A percentile compares a stretch with the other conserved stretches of the same genome.
Evolutionary conservation across 2,797 vertebrate species (phyloP).

Genomic region (Acipenser transmontanus): DNA sequence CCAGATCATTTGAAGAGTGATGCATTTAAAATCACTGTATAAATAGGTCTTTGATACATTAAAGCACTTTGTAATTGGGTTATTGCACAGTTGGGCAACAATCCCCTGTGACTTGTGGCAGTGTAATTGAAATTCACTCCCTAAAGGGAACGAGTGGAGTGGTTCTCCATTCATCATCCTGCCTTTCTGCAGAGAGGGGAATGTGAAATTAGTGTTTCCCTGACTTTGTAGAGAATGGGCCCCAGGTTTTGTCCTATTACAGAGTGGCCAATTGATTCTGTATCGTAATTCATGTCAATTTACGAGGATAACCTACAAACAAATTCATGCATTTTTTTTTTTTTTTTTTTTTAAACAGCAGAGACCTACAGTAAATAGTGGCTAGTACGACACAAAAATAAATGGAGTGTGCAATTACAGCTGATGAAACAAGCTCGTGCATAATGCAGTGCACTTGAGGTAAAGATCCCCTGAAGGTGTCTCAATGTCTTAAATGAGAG

Average conservation of each 20-base stretch:
- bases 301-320: no score
- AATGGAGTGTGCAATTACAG: no score
- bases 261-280: no score
- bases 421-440: no score
- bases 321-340: no score
- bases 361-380: no score
- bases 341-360: no score
- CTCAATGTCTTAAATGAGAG: no score
- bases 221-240: neutral
- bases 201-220: neutral
- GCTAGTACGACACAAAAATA: no score
- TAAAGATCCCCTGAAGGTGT: no score
- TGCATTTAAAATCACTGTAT: neutral
- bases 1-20: neutral
- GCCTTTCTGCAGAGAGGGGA: neutral
- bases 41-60: neutral
- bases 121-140: conserved; percentile 6
- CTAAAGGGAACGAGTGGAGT: neutral
- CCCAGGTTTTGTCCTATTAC: neutral
- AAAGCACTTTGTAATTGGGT: neutral
- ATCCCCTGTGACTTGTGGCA: neutral
- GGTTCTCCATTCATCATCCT: conserved; percentile 4
- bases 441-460: no score
- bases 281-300: no score
- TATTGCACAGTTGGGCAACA: neutral